Percentiles rank a stretch among this genome's conserved stretches.
phyloP scores from a whole-genome alignment of 2,797 vertebrate genomes.

The Anguilla anguilla region DNA sequence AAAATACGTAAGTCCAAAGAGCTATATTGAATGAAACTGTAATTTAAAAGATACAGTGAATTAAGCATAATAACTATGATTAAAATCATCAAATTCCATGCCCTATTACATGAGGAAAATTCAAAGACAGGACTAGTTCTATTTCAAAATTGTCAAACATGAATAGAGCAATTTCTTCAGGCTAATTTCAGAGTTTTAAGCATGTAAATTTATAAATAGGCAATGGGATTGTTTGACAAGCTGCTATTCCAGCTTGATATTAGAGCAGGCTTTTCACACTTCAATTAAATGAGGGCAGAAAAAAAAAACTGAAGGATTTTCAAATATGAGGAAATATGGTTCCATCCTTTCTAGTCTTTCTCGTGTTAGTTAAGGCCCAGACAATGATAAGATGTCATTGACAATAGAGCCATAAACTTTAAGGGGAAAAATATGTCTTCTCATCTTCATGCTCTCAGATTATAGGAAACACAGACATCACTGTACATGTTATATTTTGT shows the following conservation, averaged over 20 bases:
- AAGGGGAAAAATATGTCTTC: neutral
- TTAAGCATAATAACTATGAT: constrained; percentile 74
- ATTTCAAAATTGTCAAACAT: constrained; percentile 64
- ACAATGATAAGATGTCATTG: constrained; percentile 8
- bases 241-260: constrained; percentile 53
- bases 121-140: constrained; percentile 53
- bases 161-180: constrained; percentile 56
- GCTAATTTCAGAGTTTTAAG: constrained; percentile 63
- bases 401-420: neutral
- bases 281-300: constrained; percentile 27
- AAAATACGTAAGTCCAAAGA: constrained; percentile 61
- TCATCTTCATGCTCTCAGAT: neutral
- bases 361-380: neutral
- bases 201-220: constrained; percentile 48
- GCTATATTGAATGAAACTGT: constrained; percentile 53
- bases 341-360: constrained; percentile 16
- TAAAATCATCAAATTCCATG: constrained; percentile 69
- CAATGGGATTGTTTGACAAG: constrained; percentile 56
- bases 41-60: constrained; percentile 68
- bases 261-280: constrained; percentile 29
- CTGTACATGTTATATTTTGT: neutral
- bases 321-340: constrained; percentile 23
- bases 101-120: constrained; percentile 69
- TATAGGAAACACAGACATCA: neutral
- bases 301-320: constrained; percentile 21